Percentiles rank a stretch among this genome's conserved stretches.
phyloP scores from a whole-genome alignment of 2,888 invertebrate genomes.

The Tetropium fuscum region DNA sequence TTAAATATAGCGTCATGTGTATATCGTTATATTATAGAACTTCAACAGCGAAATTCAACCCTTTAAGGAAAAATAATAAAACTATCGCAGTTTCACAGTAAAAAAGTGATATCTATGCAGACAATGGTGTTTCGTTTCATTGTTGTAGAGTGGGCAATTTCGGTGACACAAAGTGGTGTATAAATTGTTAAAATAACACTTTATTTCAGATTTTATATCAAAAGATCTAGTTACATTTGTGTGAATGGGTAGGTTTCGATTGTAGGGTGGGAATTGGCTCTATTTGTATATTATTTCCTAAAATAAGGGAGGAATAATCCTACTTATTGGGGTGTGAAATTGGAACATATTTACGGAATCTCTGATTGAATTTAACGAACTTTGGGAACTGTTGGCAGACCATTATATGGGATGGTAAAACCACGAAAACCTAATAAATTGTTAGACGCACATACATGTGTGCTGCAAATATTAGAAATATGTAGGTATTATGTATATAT shows the following conservation, averaged over 20 bases:
- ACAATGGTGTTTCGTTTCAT: constrained; percentile 16
- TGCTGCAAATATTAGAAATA: too few relatives aligned
- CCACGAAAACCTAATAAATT: too few relatives aligned
- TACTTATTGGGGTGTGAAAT: constrained; percentile 54
- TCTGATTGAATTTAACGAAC: constrained; percentile 20
- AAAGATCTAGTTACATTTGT: constrained; percentile 28
- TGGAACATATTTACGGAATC: constrained; percentile 41
- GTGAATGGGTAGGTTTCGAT: constrained; percentile 35
- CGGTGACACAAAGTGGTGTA: constrained; percentile 29
- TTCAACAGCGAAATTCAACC: too few relatives aligned
- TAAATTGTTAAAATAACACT: constrained; percentile 36
- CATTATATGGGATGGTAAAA: too few relatives aligned
- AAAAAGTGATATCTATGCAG: constrained; percentile 8
- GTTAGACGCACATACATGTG: too few relatives aligned
- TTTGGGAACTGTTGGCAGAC: constrained; percentile 7
- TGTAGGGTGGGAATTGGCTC: constrained; percentile 51
- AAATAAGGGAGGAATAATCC: constrained; percentile 59
- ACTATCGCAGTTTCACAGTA: too few relatives aligned
- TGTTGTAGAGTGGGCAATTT: constrained; percentile 29
- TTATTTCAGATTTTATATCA: constrained; percentile 24
- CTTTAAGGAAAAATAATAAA: too few relatives aligned
- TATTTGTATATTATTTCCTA: constrained; percentile 57
- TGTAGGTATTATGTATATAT: too few relatives aligned
- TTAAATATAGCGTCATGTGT: too few relatives aligned
- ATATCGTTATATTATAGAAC: too few relatives aligned